Evolutionary conservation across 2,113 vertebrate species (phyloP).

Genomic region (Scopus umbretta): DNA sequence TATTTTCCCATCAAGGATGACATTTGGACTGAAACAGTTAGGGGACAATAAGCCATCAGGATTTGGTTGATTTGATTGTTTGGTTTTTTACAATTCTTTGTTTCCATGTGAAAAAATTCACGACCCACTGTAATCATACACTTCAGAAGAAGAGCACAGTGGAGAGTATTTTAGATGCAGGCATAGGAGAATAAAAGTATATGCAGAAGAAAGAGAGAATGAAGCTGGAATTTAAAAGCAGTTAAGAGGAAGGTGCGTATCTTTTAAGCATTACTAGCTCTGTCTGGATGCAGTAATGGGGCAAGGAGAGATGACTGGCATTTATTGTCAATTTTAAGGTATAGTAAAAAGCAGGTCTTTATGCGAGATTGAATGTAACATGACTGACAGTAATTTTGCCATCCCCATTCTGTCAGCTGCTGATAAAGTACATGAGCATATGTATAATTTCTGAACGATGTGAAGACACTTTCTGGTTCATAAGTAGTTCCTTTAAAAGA

Average conservation of each 20-base stretch:
- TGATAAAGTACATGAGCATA: slow-evolving; percentile 56
- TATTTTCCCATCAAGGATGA: neutral
- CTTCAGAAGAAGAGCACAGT: neutral
- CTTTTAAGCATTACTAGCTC: neutral
- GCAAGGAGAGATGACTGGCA: slow-evolving; percentile 21
- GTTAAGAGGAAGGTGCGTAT: neutral
- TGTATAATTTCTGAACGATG: slow-evolving; percentile 62
- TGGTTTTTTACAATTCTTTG: neutral
- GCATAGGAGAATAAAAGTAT: neutral
- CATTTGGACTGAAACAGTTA: neutral
- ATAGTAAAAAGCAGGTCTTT: slow-evolving; percentile 56
- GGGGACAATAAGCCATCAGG: neutral
- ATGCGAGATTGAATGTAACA: slow-evolving; percentile 53
- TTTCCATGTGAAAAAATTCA: neutral
- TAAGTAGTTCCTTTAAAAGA: slow-evolving; percentile 41
- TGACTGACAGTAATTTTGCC: slow-evolving; percentile 60
- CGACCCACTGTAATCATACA: neutral
- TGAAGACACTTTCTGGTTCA: slow-evolving; percentile 54
- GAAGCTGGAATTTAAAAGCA: slow-evolving; percentile 5
- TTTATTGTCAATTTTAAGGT: slow-evolving; percentile 60
- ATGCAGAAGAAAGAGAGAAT: neutral
- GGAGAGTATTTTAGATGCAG: neutral
- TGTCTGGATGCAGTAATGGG: slow-evolving; percentile 29
- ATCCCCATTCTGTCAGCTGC: slow-evolving; percentile 50
- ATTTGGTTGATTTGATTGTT: neutral